Evolutionary conservation across 2,888 invertebrate species (phyloP), one percentile per base, ranked within the genome.

Genomic region (Mimumesa dahlbomi): DNA sequence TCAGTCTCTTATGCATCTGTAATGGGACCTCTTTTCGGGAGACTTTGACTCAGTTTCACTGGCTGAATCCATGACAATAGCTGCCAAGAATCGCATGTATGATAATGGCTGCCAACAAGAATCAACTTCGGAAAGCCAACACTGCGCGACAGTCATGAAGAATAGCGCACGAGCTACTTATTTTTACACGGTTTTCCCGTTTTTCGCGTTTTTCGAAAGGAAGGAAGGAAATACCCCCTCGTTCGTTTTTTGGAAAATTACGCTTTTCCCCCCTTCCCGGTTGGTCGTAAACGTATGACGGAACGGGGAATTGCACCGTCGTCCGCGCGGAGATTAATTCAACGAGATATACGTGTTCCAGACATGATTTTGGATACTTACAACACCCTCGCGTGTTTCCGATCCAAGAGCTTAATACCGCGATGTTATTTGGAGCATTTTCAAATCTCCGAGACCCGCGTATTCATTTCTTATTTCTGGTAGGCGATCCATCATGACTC

Each of bases 31-130:
- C 36, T 31, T 50, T 61, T 61, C 56, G 38, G 40, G 38, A 43
- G 63, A 54, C 49, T 64, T 71, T 45, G 57, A 48, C 63, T 70
- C 50, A 58, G 52, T 73, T 74, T 62, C 43, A 64, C 58, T 65
- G 75, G 61, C 53, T 54, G 45, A 52, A 64, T 64, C 43, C 36
- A 43, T 46, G 65, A 77, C 54, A 62, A 61, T 66, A 38, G 58
- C 65, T 58, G 76, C 71, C 75, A 78, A 75, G 75, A 79, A 64
- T 64, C 75, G 43, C 40, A 56, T 61, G 45, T 59, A 70, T 57
- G 71, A 77, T 71, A 78, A 64, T 66, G 63, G 58, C 62, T 74
- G 70, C 63, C 78, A 78, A 78, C 61, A 61, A 50, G 59, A 71
- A 54, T 58, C 71, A 64, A 48, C 22, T 34, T 58, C 9, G 57